Base-by-base conservation (phyloP, 2,888 invertebrate species). In the Petrolisthes manimaculis region DNA sequence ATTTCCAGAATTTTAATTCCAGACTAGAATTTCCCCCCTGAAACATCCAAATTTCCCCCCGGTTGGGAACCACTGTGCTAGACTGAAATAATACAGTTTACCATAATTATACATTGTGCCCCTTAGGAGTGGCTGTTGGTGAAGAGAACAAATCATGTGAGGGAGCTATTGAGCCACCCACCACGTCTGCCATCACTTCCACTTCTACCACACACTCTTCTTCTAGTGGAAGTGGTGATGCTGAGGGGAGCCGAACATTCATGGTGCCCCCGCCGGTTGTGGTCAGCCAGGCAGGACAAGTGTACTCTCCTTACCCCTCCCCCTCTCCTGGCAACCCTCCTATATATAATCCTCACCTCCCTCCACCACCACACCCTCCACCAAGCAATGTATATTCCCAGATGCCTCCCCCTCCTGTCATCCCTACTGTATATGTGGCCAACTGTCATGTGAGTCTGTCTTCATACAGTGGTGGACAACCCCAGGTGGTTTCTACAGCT, bases 381-480 rank as follows among this genome's bases (percentile, higher is more conserved):
- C 88, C 67, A 18, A 80, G 54, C 67, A 86, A 67, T 81, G 74
- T 86, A 14, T 86, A 86, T 37, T 81, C 88, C 53, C 88, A 88
- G 75, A 83, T 88, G 54, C 86, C 86, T n/a, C 85, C 85, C 5
- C 82, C 86, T 18, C 84, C 84, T n/a, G 84, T 88, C 37, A 67
- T 84, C 61, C 88, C 88, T 53, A 88, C 88, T 8, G 88, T 88
- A 4, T 88, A 88, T 82, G 88, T 88, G 79, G 88, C 88, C 37
- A 88, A 88, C 84, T 88, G 88, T 67, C 88, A 88, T 61, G 88
- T 88, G 21, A 88, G 84, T 81, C 53, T 88, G 4, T 87, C 87
- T 18, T 81, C 88, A n/a, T 84, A 88, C 37, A 81, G 81, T 81
- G 88, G 88, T 37, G 78, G 80, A n/a, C 84, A 84, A 56, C 74